These are phyloP conservation scores for Pangasius djambal DNA, from an alignment of 2,797 vertebrate genomes.

Conservation along the genomic window DNA sequence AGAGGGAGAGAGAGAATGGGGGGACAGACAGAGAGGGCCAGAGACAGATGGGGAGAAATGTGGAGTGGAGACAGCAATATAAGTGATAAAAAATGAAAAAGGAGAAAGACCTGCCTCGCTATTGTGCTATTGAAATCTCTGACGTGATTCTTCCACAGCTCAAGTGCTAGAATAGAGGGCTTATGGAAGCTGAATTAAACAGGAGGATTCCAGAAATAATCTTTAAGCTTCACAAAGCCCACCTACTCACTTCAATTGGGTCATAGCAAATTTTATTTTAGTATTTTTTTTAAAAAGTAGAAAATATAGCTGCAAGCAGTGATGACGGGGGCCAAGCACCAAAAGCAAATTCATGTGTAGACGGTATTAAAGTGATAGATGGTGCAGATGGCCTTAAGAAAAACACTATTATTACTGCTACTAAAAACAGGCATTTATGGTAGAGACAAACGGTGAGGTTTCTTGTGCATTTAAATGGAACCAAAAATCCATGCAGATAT, in stretches of 20 bases:
- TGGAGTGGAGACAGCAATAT: background rate
- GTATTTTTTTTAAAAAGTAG: background rate
- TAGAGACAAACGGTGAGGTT: background rate
- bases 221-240: background rate
- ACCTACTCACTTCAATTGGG: background rate
- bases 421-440: background rate
- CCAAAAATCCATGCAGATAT: background rate
- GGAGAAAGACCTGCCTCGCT: background rate
- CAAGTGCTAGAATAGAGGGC: background rate
- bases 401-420: background rate
- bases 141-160: background rate
- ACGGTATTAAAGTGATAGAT: background rate
- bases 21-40: background rate
- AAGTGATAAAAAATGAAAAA: slow-evolving; percentile 1
- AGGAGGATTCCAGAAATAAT: background rate
- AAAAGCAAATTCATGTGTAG: background rate
- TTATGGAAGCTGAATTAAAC: slow-evolving; percentile 15
- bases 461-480: background rate
- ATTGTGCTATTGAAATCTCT: background rate
- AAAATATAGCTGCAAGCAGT: background rate
- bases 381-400: background rate
- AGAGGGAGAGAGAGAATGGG: background rate
- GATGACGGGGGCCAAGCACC: background rate
- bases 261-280: background rate
- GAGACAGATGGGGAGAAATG: background rate